phyloP scores from a whole-genome alignment of 2,888 invertebrate species.

The Luperina nickerlii region DNA sequence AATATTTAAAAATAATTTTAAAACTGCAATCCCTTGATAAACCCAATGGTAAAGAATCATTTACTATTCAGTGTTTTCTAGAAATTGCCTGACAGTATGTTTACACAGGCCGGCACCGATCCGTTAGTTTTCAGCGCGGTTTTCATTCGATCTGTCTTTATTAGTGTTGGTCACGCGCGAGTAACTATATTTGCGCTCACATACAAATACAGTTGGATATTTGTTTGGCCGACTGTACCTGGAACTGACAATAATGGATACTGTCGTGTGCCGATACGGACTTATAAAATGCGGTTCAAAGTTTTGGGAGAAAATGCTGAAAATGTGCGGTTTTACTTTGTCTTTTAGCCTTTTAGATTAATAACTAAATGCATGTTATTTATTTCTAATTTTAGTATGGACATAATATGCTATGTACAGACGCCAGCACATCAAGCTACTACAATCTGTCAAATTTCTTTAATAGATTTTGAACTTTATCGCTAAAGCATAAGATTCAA shows the following conservation, averaged over 20 bases:
- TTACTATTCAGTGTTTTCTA: slow-evolving; percentile 7
- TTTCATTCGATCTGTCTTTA: slow-evolving; percentile 47
- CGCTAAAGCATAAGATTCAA: too few species aligned
- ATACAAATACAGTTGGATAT: slow-evolving; percentile 25
- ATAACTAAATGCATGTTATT: neutral
- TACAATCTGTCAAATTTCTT: too few species aligned
- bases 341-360: neutral
- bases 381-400: neutral
- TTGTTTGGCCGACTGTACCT: slow-evolving; percentile 39
- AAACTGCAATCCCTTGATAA: neutral
- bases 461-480: too few species aligned
- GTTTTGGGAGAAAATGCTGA: neutral
- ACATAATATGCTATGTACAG: too few species aligned
- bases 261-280: slow-evolving; percentile 29
- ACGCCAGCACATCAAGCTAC: too few species aligned
- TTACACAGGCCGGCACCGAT: slow-evolving; percentile 6
- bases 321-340: neutral
- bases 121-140: slow-evolving; percentile 40
- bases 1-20: neutral
- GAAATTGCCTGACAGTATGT: neutral
- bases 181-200: slow-evolving; percentile 34
- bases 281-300: slow-evolving; percentile 17
- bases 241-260: slow-evolving; percentile 32
- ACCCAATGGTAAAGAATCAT: neutral
- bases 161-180: slow-evolving; percentile 42